Percentiles rank a stretch among this genome's conserved stretches.
phyloP scores from a whole-genome alignment of 2,888 invertebrate genomes.

The Carterocephalus palaemon region DNA sequence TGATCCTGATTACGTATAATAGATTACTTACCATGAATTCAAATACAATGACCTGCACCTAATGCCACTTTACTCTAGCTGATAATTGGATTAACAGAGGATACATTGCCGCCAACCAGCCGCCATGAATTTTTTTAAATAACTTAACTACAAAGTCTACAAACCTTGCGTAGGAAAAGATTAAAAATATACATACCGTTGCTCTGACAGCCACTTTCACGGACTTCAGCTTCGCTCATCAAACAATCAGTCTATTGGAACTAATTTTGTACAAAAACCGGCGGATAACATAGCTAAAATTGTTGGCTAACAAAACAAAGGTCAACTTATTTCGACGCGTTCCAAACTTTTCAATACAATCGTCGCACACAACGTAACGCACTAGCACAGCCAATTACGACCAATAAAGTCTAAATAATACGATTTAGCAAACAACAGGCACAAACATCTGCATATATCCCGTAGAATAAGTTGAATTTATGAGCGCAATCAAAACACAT shows the following conservation, averaged over 20 bases:
- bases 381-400: slow-evolving; percentile 30
- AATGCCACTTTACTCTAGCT: slow-evolving; percentile 23
- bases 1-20: not conserved
- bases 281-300: slow-evolving; percentile 30
- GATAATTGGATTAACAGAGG: slow-evolving; percentile 33
- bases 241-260: slow-evolving; percentile 27
- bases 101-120: slow-evolving; percentile 12
- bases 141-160: slow-evolving; percentile 3
- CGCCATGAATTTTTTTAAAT: slow-evolving; percentile 6
- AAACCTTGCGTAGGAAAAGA: slow-evolving; percentile 7
- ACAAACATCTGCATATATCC: slow-evolving; percentile 19
- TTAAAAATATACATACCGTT: slow-evolving; percentile 32
- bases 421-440: slow-evolving; percentile 27
- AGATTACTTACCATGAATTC: not conserved
- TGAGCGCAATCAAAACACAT: slow-evolving; percentile 15
- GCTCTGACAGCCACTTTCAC: slow-evolving; percentile 30
- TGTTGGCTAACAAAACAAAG: slow-evolving; percentile 30
- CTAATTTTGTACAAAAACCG: slow-evolving; percentile 27
- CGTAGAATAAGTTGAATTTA: slow-evolving; percentile 14
- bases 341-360: slow-evolving; percentile 26
- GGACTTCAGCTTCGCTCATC: slow-evolving; percentile 29
- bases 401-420: slow-evolving; percentile 29
- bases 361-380: slow-evolving; percentile 25
- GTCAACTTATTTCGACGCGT: slow-evolving; percentile 28
- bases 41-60: slow-evolving; percentile 28